Base-by-base conservation (phyloP, 2,797 vertebrate genomes). In the Lophura swinhoii region DNA sequence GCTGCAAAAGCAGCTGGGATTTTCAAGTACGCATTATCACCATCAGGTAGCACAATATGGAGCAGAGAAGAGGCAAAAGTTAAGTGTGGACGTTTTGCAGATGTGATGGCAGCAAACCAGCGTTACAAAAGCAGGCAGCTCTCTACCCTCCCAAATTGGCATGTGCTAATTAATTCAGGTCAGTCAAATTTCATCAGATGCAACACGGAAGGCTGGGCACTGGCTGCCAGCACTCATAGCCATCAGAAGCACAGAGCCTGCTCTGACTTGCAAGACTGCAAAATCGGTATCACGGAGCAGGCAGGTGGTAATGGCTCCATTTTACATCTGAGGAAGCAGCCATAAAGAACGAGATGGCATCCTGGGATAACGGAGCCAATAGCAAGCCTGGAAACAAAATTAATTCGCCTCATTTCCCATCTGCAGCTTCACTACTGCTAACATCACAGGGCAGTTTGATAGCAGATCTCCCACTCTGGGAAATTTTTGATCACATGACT, bases 281-380 rank as follows among this genome's bases (percentile, higher is more conserved):
- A 53, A 93, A 77, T 56, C 10, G 37, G 8, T 4, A 76, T 64
- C 10, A 2, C 9, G 58, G 93, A 76, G 44, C 20, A 68, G 93
- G 76, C 73, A 85, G 41, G 83, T 76, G 88, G 77, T 81, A 93
- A 92, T 64, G 74, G 88, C 55, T 94, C 70, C 78, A 58, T 81
- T 92, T 95, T 78, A 90, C 95, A 95, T 87, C 87, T 88, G 78
- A 91, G 35, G 83, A 90, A 93, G 75, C 59, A 56, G 77, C 75
- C 43, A 8, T 2, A 0, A 8, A 78, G 85, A 88, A 63, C 0
- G 13, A 88, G 80, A 86, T 49, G 93, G 84, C 85, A 91, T 80
- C 58, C n/a, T 4, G 3, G 75, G 75, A 73, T 37, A 87, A 77
- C 46, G 39, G 53, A 92, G 73, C 46, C 87, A 76, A 60, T 3